Evolutionary conservation across 2,797 vertebrate genomes (phyloP).

Genomic region (Lepilemur septentrionalis): DNA sequence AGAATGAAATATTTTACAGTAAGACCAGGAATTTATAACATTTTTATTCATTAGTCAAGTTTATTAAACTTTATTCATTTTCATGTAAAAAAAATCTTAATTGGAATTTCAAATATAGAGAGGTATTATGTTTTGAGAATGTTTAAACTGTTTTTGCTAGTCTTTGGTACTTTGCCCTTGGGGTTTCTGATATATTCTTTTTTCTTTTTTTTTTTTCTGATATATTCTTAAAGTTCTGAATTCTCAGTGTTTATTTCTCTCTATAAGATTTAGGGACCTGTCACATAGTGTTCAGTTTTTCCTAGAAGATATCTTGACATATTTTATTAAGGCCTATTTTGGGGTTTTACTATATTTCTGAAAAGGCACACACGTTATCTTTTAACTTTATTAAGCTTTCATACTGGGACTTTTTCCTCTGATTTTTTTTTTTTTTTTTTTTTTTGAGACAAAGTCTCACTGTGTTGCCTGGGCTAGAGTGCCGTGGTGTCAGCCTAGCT

Average conservation of each 20-base stretch:
- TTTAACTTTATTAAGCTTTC: constrained; percentile 16
- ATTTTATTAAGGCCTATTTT: constrained; percentile 53
- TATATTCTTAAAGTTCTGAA: constrained; percentile 20
- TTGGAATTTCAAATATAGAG: constrained; percentile 47
- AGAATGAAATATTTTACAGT: neutral
- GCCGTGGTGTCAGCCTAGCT: no score
- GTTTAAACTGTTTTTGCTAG: neutral
- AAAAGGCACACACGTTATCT: neutral
- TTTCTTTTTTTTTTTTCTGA: no score
- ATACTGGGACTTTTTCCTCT: neutral
- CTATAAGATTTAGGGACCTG: constrained; percentile 11
- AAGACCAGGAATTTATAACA: constrained; percentile 7
- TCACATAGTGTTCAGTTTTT: constrained; percentile 30
- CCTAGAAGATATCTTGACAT: neutral
- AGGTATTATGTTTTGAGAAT: neutral
- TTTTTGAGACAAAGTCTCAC: neutral
- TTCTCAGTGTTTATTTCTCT: constrained; percentile 3
- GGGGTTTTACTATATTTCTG: neutral
- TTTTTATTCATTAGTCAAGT: neutral
- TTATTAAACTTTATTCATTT: constrained; percentile 33
- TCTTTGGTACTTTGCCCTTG: constrained; percentile 11
- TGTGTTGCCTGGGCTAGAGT: no score
- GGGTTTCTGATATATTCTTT: neutral
- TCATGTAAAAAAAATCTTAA: neutral
- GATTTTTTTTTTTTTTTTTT: neutral